phyloP scores from a whole-genome alignment of 2,113 vertebrate genomes.

The Pholis gunnellus region DNA sequence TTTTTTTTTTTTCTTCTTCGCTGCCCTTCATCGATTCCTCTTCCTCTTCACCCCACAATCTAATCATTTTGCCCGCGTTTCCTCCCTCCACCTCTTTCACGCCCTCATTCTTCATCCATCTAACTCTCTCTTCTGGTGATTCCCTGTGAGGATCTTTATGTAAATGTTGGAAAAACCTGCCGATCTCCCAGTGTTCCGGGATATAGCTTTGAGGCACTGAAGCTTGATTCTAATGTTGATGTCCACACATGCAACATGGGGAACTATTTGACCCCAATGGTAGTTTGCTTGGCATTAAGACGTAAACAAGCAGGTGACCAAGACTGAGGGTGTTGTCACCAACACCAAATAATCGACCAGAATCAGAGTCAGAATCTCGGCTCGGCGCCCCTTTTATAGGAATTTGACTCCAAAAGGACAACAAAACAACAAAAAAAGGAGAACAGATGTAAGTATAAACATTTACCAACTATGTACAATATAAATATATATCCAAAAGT shows the following conservation, averaged over 20 bases:
- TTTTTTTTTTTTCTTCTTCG: conserved; percentile 3
- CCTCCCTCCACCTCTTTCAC: neutral
- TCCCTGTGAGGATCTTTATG: conserved; percentile 12
- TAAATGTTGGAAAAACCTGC: conserved; percentile 23
- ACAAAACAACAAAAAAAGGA: too few species aligned
- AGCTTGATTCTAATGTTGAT: conserved; percentile 20
- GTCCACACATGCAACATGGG: conserved; percentile 2
- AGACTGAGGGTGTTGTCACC: neutral
- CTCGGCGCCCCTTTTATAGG: too few species aligned
- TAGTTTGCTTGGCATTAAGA: too few species aligned
- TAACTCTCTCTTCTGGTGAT: conserved; percentile 11
- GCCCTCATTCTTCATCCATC: conserved; percentile 12
- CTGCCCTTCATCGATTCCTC: conserved; percentile 19
- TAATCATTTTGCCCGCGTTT: conserved; percentile 15
- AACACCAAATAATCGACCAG: too few species aligned
- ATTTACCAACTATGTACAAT: too few species aligned
- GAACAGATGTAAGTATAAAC: too few species aligned
- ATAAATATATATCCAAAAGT: too few species aligned
- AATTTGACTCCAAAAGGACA: too few species aligned
- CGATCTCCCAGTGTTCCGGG: neutral
- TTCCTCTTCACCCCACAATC: conserved; percentile 2
- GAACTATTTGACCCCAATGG: neutral
- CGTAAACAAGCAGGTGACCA: neutral
- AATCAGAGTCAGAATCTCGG: too few species aligned
- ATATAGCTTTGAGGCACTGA: neutral